Evolutionary conservation across 2,113 vertebrate genomes (phyloP), one percentile per base, ranked within the genome.

Genomic region (Anolis carolinensis): DNA sequence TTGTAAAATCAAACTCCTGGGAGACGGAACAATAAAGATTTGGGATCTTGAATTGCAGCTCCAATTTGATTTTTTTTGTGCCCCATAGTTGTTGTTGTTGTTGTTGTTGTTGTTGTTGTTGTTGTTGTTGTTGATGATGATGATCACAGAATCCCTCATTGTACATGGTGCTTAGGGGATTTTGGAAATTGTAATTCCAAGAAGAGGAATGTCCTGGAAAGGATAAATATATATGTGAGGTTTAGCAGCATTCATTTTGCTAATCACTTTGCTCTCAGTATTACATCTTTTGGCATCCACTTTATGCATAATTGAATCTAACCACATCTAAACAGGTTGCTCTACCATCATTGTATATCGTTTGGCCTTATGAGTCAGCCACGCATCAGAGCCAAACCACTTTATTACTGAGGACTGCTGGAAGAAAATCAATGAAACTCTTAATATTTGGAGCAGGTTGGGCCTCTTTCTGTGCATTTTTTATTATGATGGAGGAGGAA

Each of bases 361-460:
- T 59, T 59, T 59, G 14, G 55, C 55, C 55, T 32, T 79, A 32
- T 34, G 30, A 72, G 76, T 76, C 18, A 55, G 65, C 52, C 77
- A 21, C 71, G 75, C 50, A n/a, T 81, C 2, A 78, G 20, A 11
- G 27, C 48, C 44, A 80, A 62, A 63, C n/a, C 55, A 59, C 55
- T 59, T 59, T 59, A 59, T 59, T 59, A 59, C 55, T 59, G 55
- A 59, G 18, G 55, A 72, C 25, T 75, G 20, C 88, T 94, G 86
- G 90, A 82, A 86, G 89, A 82, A 70, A 90, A 95, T 86, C 44
- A 91, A 80, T 80, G 80, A 81, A 48, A 78, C 88, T 91, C 89
- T 68, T 85, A 84, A 77, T 87, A 93, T 93, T 92, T 92, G 90
- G 90, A 94, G 90, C 87, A 86, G 90, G 13, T 21, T 18, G 73